Percentiles rank a stretch among this genome's conserved stretches.
Evolutionary conservation across 1,140 invertebrate species (phyloP).

Genomic region (Nebria ingens): DNA sequence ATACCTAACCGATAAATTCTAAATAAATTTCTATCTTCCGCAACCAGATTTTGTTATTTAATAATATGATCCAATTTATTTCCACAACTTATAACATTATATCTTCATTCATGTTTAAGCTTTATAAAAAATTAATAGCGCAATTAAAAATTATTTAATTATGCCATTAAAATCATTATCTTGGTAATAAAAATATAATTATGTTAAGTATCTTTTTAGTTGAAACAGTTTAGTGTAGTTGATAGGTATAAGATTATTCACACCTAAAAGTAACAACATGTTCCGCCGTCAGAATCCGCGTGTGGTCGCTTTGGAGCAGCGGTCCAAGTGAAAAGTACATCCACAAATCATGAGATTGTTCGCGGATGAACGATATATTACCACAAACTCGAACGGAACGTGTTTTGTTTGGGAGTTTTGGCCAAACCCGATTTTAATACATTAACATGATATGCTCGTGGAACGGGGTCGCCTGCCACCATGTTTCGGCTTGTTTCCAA

Average conservation of each 20-base stretch:
- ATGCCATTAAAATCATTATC: neutral
- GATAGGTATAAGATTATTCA: neutral
- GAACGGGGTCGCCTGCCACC: neutral
- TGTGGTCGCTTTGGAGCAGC: neutral
- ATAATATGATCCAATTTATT: no score
- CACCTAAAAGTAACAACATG: neutral
- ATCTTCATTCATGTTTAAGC: no score
- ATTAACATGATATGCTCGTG: neutral
- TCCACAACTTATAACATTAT: no score
- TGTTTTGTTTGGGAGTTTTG: neutral
- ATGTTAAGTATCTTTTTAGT: neutral
- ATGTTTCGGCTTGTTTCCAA: neutral
- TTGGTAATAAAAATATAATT: no score
- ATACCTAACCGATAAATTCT: neutral
- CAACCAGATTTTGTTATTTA: no score
- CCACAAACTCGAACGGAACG: slow-evolving; percentile 19
- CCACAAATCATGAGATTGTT: slow-evolving; percentile 25
- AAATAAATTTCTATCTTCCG: neutral
- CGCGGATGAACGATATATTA: slow-evolving; percentile 20
- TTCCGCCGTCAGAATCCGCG: neutral
- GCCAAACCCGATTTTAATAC: neutral
- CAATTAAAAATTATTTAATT: neutral
- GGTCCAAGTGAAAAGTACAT: slow-evolving; percentile 23
- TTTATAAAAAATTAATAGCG: no score
- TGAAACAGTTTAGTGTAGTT: neutral